phyloP scores from a whole-genome alignment of 1,140 invertebrate genomes.

The Colletes gigas region DNA sequence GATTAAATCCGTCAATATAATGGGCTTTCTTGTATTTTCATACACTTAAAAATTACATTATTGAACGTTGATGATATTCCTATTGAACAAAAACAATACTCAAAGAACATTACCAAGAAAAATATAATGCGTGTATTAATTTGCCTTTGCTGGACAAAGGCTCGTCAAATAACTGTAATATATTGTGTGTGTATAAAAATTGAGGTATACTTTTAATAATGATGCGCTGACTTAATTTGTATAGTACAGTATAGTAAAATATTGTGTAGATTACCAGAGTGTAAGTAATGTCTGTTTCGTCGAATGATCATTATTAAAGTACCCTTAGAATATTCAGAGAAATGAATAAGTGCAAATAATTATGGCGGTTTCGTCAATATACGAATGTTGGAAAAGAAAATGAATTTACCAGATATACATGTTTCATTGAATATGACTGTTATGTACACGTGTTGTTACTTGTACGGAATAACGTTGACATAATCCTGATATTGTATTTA shows the following conservation, averaged over 20 bases:
- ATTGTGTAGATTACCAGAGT: constrained; percentile 15
- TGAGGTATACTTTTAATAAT: constrained; percentile 52
- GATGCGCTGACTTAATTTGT: constrained; percentile 24
- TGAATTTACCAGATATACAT: constrained; percentile 32
- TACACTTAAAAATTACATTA: background rate
- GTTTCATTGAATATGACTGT: constrained; percentile 49
- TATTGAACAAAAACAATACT: background rate
- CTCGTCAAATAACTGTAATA: constrained; percentile 46
- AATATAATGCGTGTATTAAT: constrained; percentile 46
- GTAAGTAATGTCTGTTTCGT: constrained; percentile 16
- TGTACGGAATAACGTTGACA: constrained; percentile 5
- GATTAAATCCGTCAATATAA: background rate
- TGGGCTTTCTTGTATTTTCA: background rate
- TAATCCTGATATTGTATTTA: constrained; percentile 20
- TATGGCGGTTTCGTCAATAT: constrained; percentile 12
- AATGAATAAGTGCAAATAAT: constrained; percentile 11
- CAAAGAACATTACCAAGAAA: background rate
- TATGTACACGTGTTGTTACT: constrained; percentile 33
- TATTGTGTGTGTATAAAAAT: constrained; percentile 47
- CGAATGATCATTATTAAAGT: background rate
- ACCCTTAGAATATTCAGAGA: background rate
- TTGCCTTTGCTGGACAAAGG: constrained; percentile 66
- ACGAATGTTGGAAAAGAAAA: background rate
- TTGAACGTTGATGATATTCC: background rate
- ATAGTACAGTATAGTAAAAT: constrained; percentile 12